Evolutionary conservation across 2,113 vertebrate genomes (phyloP).

Genomic region (Perca flavescens): DNA sequence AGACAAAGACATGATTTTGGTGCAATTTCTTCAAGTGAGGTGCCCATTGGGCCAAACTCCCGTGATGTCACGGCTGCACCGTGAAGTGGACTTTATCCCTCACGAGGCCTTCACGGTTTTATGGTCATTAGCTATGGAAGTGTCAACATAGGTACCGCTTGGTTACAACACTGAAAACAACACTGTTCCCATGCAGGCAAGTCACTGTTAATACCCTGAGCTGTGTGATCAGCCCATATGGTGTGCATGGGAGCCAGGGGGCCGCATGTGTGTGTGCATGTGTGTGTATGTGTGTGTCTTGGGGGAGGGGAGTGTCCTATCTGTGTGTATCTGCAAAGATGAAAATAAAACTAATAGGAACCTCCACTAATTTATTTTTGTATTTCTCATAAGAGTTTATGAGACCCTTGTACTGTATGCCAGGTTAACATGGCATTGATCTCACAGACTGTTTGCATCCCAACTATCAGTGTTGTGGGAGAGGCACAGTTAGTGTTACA

Average conservation of each 20-base stretch:
- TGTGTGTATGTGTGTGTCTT: neutral
- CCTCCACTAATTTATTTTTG: neutral
- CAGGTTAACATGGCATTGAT: neutral
- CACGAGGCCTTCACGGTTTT: constrained; percentile 22
- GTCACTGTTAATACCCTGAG: constrained; percentile 38
- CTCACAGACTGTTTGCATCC: neutral
- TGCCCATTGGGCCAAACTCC: neutral
- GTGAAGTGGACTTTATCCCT: constrained; percentile 53
- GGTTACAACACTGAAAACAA: constrained; percentile 2
- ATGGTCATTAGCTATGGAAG: constrained; percentile 43
- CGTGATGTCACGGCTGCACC: neutral
- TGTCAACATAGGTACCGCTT: constrained; percentile 52
- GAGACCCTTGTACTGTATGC: neutral
- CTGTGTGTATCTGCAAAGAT: neutral
- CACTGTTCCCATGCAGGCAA: constrained; percentile 19
- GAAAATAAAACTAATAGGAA: neutral
- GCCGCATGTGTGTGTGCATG: neutral
- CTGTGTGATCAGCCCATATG: constrained; percentile 61
- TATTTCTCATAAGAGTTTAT: neutral
- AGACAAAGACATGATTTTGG: neutral
- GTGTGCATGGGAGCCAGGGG: constrained; percentile 28
- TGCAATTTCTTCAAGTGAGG: neutral
- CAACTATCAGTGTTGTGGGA: neutral
- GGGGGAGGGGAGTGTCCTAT: constrained; percentile 26
- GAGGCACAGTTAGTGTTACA: neutral